Percentiles rank a stretch among this genome's conserved stretches.
phyloP scores from a whole-genome alignment of 2,113 vertebrate genomes.

The Cryptomyrus ogoouensis region DNA sequence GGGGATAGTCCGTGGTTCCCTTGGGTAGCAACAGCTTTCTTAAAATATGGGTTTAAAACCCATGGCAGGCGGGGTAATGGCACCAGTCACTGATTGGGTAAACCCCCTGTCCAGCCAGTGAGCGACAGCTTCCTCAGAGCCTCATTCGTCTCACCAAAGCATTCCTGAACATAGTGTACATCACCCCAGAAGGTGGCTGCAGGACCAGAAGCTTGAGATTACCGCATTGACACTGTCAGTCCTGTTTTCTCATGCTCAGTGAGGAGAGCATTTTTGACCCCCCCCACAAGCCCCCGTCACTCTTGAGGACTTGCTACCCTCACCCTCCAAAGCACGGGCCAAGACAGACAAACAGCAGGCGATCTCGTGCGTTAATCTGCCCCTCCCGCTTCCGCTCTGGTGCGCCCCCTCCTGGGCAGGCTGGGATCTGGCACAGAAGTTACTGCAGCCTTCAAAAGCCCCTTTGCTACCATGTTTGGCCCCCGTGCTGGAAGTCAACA shows the following conservation, averaged over 20 bases:
- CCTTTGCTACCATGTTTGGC: conserved; percentile 55
- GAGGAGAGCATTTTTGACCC: neutral
- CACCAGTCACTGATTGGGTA: neutral
- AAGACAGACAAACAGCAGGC: neutral
- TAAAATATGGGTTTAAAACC: neutral
- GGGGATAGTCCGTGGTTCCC: neutral
- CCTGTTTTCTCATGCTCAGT: neutral
- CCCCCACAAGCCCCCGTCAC: neutral
- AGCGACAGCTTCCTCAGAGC: neutral
- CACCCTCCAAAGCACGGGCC: neutral
- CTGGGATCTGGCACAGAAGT: conserved; percentile 39
- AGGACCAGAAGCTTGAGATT: neutral
- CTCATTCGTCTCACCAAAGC: neutral
- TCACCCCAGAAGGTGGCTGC: neutral
- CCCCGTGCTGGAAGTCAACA: conserved; percentile 50
- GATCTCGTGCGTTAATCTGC: neutral
- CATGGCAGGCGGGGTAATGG: neutral
- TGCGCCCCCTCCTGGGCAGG: conserved; percentile 38
- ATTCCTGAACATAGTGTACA: neutral
- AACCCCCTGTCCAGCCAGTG: neutral
- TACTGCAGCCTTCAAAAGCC: conserved; percentile 50
- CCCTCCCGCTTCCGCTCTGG: conserved; percentile 27
- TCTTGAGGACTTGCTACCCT: neutral
- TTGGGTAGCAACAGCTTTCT: neutral
- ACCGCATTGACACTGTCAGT: neutral